Conservation (phyloP, 2,888 invertebrate species). For the Anorthoa munda region DNA sequence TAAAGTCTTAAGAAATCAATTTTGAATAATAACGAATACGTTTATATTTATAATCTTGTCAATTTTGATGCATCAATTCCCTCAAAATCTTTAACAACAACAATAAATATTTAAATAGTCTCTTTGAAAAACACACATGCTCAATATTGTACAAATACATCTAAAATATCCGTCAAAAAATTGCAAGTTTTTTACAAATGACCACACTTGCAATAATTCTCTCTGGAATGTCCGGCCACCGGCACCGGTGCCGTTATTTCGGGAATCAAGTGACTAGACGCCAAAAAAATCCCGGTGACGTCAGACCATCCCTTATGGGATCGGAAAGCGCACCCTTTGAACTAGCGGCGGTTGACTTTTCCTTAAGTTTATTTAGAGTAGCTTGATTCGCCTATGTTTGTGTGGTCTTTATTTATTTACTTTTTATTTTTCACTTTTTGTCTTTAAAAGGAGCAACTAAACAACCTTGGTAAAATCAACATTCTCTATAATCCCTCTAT, state of each 20-base stretch:
- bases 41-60: neutral
- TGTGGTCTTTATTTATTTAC: neutral
- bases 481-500: neutral
- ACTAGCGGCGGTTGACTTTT: conserved; percentile 57
- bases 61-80: neutral
- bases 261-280: conserved; percentile 57
- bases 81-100: neutral
- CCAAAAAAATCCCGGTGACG: conserved; percentile 67
- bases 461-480: neutral
- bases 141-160: neutral
- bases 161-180: conserved; percentile 34
- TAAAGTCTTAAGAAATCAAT: neutral
- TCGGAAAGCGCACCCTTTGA: conserved; percentile 59
- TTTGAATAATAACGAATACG: neutral
- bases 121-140: neutral
- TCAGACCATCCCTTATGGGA: conserved; percentile 67
- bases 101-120: neutral
- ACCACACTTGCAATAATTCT: conserved; percentile 39
- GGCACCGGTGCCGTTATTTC: conserved; percentile 55
- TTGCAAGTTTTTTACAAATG: conserved; percentile 32
- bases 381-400: neutral
- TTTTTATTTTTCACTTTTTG: neutral
- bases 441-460: neutral
- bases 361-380: conserved; percentile 32
- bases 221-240: conserved; percentile 42